These are phyloP conservation scores for Caranx melampygus DNA, from an alignment of 2,113 vertebrate species.

Conservation along the genomic window DNA sequence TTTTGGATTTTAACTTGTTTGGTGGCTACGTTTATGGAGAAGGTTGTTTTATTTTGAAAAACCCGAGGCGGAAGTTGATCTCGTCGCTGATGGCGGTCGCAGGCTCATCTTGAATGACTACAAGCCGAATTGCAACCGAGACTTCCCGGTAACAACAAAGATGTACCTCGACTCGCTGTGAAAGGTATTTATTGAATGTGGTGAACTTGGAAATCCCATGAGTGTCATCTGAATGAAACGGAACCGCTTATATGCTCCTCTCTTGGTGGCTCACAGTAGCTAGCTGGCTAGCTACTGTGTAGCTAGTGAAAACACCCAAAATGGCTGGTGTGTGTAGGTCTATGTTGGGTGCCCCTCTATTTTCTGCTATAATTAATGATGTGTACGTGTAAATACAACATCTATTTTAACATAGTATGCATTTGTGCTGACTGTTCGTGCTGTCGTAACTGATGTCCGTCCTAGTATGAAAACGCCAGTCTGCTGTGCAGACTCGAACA, in stretches of 20 bases:
- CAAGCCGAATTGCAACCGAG: not conserved
- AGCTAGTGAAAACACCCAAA: slow-evolving; percentile 13
- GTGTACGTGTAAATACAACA: not conserved
- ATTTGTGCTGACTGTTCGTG: not conserved
- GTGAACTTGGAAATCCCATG: not conserved
- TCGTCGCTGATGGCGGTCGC: slow-evolving; percentile 2
- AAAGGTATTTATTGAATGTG: slow-evolving; percentile 55
- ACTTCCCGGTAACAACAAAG: not conserved
- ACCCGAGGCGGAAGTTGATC: not conserved
- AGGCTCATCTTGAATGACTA: not conserved
- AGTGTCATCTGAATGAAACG: not conserved
- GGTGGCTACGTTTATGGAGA: too few relatives aligned
- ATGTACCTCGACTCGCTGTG: not conserved
- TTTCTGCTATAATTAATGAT: too few relatives aligned
- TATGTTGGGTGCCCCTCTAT: not conserved
- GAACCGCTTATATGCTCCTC: not conserved
- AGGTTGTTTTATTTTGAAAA: slow-evolving; percentile 33
- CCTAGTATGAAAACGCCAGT: not conserved
- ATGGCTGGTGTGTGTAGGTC: slow-evolving; percentile 29
- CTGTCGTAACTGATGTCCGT: not conserved
- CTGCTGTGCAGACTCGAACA: not conserved
- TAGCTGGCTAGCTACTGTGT: too few relatives aligned
- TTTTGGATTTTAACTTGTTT: not conserved
- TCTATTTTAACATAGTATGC: not conserved
- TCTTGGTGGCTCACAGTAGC: not conserved